Evolutionary conservation across 2,888 invertebrate species (phyloP).

Genomic region (Cosmorhoe ocellata): DNA sequence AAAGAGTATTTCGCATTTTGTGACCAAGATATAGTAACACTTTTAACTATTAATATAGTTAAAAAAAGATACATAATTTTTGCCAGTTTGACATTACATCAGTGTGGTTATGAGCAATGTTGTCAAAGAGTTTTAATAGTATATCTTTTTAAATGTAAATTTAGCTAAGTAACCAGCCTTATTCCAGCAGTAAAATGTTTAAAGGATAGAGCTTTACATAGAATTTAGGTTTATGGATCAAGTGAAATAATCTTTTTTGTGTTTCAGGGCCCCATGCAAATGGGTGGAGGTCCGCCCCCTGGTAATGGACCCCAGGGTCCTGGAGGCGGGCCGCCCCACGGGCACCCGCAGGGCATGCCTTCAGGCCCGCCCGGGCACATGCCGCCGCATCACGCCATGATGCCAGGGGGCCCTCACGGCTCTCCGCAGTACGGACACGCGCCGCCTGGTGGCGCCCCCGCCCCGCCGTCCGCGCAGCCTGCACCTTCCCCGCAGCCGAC

Average conservation of each 20-base stretch:
- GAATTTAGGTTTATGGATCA: no score
- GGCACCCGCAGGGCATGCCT: constrained; percentile 41
- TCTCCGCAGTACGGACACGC: constrained; percentile 54
- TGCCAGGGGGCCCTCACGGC: constrained; percentile 51
- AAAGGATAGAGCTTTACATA: no score
- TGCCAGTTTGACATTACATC: constrained; percentile 14
- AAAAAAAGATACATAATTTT: constrained; percentile 8
- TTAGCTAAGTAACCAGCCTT: no score
- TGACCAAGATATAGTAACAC: constrained; percentile 1
- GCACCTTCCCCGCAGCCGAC: constrained; percentile 38
- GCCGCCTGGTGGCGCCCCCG: constrained; percentile 43
- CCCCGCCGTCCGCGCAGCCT: constrained; percentile 35
- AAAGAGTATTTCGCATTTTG: constrained; percentile 40
- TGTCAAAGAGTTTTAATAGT: no score
- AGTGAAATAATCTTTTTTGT: no score
- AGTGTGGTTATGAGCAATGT: constrained; percentile 18
- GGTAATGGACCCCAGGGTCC: constrained; percentile 66
- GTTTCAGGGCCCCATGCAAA: constrained; percentile 69
- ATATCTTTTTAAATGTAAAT: no score
- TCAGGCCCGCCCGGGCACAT: constrained; percentile 53
- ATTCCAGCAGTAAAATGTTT: no score
- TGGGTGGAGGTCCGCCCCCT: constrained; percentile 70
- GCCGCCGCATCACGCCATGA: constrained; percentile 69
- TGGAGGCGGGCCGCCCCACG: constrained; percentile 63
- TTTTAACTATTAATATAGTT: constrained; percentile 6